phyloP scores from a whole-genome alignment of 2,113 vertebrate species.

The Apodemus speciosus region DNA sequence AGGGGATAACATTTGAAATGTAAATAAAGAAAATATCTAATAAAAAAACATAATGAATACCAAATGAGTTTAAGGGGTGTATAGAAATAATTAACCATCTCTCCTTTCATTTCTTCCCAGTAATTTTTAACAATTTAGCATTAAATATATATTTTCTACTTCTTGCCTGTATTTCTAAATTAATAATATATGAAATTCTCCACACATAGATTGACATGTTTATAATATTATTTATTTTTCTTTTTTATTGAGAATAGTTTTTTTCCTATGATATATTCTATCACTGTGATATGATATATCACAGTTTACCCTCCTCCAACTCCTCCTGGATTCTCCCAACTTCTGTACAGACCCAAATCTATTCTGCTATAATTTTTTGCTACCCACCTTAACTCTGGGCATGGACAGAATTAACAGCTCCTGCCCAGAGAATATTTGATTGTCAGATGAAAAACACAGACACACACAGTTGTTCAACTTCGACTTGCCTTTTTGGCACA shows the following conservation, averaged over 20 bases:
- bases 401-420: too few relatives aligned
- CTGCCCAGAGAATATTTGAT: too few relatives aligned
- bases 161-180: not conserved
- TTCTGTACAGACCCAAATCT: not conserved
- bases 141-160: not conserved
- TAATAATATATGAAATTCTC: not conserved
- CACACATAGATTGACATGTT: not conserved
- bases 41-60: not conserved
- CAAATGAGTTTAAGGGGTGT: not conserved
- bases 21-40: too few relatives aligned
- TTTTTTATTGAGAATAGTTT: not conserved
- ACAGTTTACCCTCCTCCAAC: not conserved
- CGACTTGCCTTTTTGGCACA: too few relatives aligned
- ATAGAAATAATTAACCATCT: not conserved
- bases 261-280: not conserved
- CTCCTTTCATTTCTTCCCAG: fast-evolving
- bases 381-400: too few relatives aligned
- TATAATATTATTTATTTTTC: not conserved
- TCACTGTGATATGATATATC: too few relatives aligned
- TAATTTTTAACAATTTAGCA: not conserved
- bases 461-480: too few relatives aligned
- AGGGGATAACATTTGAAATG: too few relatives aligned
- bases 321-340: not conserved
- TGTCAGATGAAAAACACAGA: too few relatives aligned
- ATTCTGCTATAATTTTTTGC: not conserved